Percentiles rank a stretch among this genome's conserved stretches.
Conservation (phyloP, 2,797 vertebrate genomes). For the Odontamblyopus lacepedii region DNA sequence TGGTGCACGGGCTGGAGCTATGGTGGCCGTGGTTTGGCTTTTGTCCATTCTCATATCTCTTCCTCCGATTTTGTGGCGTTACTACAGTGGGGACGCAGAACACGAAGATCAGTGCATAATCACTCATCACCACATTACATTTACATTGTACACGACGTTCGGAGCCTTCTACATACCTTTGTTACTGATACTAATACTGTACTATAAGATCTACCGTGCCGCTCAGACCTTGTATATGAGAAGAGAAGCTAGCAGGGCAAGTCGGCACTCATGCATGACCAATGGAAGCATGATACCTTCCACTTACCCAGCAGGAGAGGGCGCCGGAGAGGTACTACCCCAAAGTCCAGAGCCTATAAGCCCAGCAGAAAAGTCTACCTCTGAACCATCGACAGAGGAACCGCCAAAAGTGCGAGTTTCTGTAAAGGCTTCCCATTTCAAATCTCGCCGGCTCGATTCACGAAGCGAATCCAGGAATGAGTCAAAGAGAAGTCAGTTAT, state of each 20-base stretch:
- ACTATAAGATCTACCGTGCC: constrained; percentile 97
- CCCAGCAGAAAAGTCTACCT: constrained; percentile 85
- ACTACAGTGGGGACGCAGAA: constrained; percentile 77
- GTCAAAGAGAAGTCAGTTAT: constrained; percentile 82
- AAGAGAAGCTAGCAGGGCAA: constrained; percentile 86
- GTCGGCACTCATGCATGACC: constrained; percentile 82
- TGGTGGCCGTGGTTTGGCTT: constrained; percentile 93
- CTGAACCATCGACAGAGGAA: constrained; percentile 88
- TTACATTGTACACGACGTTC: constrained; percentile 92
- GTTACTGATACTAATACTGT: constrained; percentile 93
- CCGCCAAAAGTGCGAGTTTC: constrained; percentile 64
- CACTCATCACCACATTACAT: constrained; percentile 90
- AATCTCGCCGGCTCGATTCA: constrained; percentile 80
- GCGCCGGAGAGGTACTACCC: constrained; percentile 72
- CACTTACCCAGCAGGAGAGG: constrained; percentile 66
- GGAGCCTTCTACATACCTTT: constrained; percentile 97
- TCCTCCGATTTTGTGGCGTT: constrained; percentile 91
- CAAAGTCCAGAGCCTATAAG: constrained; percentile 80
- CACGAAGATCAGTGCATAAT: constrained; percentile 89
- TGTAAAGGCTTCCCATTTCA: constrained; percentile 75
- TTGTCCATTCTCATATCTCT: constrained; percentile 94
- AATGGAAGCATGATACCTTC: constrained; percentile 90
- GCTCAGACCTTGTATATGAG: constrained; percentile 94
- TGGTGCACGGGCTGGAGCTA: constrained; percentile 85
- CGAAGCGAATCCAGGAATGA: constrained; percentile 78